phyloP scores from a whole-genome alignment of 53 echinoderm and acorn worm species.

The Holothuria leucospilota region DNA sequence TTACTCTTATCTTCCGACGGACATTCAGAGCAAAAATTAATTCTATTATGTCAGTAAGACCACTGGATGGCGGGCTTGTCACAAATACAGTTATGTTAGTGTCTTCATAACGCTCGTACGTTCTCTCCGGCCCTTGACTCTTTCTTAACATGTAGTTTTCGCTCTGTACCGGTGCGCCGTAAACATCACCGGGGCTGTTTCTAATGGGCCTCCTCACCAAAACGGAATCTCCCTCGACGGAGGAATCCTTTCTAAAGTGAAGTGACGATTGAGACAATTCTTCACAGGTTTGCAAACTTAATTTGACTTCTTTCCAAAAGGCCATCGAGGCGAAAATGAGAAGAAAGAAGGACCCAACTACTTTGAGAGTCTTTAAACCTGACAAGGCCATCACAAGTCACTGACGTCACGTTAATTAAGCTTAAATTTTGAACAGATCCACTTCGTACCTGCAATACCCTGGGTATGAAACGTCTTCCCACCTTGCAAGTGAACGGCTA shows the following conservation, averaged over 20 bases:
- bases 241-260: background rate
- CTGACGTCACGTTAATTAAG: no score
- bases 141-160: constrained; percentile 11
- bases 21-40: background rate
- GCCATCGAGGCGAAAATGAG: constrained; percentile 9
- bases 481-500: no score
- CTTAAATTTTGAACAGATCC: no score
- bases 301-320: constrained; percentile 33
- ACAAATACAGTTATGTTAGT: constrained; percentile 12
- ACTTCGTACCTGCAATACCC: no score
- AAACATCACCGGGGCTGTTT: background rate
- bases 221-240: background rate
- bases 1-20: background rate
- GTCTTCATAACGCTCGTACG: background rate
- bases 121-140: background rate
- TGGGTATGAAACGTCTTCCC: no score
- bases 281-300: constrained; percentile 15
- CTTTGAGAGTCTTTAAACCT: constrained; percentile 12
- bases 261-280: background rate
- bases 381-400: constrained; percentile 6
- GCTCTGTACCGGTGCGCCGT: background rate
- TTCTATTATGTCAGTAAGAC: constrained; percentile 1
- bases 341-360: constrained; percentile 9
- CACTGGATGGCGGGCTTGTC: constrained; percentile 31
- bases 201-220: background rate